Percentiles rank a stretch among this genome's conserved stretches.
Conservation (phyloP, 1,140 invertebrate genomes). For the Drosophila mayri region DNA sequence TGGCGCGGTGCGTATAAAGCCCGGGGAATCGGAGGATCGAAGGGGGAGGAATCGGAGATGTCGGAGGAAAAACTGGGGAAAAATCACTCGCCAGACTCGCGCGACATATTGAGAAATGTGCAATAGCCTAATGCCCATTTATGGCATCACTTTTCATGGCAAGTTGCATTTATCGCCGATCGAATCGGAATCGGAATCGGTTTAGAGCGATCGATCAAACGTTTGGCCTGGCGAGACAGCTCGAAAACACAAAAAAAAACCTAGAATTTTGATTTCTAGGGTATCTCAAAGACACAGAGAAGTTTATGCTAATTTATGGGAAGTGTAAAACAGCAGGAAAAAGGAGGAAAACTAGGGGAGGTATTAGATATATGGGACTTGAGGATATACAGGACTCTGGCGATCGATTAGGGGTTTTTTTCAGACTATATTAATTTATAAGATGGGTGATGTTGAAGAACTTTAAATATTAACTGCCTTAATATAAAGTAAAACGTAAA, state of each 20-base stretch:
- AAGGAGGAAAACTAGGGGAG: neutral
- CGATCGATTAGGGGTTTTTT: neutral
- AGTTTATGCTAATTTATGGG: conserved; percentile 16
- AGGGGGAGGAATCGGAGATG: neutral
- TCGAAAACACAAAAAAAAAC: conserved; percentile 29
- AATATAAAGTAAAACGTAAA: no score
- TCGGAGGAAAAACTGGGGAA: conserved; percentile 47
- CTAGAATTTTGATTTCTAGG: conserved; percentile 8
- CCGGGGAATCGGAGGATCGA: conserved; percentile 33
- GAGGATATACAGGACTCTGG: no score
- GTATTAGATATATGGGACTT: neutral
- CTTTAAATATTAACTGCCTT: no score
- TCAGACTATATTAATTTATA: neutral
- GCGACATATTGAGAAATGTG: conserved; percentile 85
- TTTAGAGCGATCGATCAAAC: conserved; percentile 62
- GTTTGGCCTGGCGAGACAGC: conserved; percentile 26
- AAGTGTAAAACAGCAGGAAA: conserved; percentile 5
- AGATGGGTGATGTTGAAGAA: no score
- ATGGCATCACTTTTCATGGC: conserved; percentile 83
- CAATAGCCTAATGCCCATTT: conserved; percentile 85
- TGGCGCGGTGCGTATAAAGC: conserved; percentile 81
- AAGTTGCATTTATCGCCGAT: conserved; percentile 83
- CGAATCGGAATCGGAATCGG: conserved; percentile 56
- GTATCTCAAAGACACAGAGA: neutral
- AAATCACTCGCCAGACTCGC: conserved; percentile 78